Base-by-base conservation (phyloP, 1,140 invertebrate species). In the Caenorhabditis remanei region DNA sequence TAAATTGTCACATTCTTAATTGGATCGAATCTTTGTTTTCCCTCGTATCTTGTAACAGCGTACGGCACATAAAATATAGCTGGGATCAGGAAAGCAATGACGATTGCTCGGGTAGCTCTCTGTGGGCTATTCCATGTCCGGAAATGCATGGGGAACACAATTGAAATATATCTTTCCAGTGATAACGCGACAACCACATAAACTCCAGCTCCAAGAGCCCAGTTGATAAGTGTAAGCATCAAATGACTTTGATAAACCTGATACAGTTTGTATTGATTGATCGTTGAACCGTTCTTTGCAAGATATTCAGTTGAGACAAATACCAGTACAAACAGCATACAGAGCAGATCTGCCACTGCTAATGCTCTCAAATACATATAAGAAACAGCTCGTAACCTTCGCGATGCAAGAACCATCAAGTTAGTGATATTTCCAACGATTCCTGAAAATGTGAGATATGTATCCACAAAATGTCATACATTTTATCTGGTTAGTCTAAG, bases 141-240 rank as follows among this genome's bases (percentile, higher is more conserved):
- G 83, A 92, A 92, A 67, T 93, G 90, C 82, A 92, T 88, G 11
- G 91, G 91, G 85, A 92, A 93, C 2, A 93, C 91, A 56, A 92
- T 91, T 9, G 90, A 92, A 6, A 92, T 88, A 79, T 91, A 92
- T 16, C 91, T 89, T 61, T 92, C 91, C 40, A 92, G 65, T 24
- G 88, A 90, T 48, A 92, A 63, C 9, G 92, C 92, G 3, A 92
- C 91, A 32, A 92, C 91, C 40, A 92, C 89, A 40, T 88, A 90
- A 46, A 92, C 90, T 9, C 91, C 91, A 8, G 91, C 91, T 19
- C 92, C 87, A 21, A 92, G 88, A 14, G 92, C 90, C 90, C 90
- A 93, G 83, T 92, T 92, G 58, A 92, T 92, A 46, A 93, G 85
- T 14, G 90, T 89, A 7, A 92, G 90, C 91, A 92, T 92, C 21